Percentiles rank a stretch among this genome's conserved stretches.
These are phyloP conservation scores for Biston stratarius DNA, from an alignment of 2,888 invertebrate species.

Conservation along the genomic window DNA sequence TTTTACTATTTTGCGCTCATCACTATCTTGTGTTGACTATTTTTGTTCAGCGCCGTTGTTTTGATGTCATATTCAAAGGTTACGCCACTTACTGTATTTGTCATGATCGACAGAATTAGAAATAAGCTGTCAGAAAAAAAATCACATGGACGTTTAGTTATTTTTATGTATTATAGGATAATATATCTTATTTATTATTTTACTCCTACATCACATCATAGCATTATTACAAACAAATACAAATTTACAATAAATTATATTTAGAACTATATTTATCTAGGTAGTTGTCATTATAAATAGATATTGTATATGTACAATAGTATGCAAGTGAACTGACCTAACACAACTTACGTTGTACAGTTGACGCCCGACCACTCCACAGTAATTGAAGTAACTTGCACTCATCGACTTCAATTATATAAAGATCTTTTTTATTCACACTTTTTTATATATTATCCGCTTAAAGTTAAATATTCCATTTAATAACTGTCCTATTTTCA, in stretches of 20 bases:
- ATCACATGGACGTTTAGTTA: neutral
- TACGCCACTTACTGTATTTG: too few species aligned
- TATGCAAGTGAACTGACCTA: conserved; percentile 20
- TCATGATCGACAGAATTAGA: too few species aligned
- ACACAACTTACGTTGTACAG: conserved; percentile 6
- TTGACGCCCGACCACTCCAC: neutral
- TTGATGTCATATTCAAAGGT: too few species aligned
- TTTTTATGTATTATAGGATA: too few species aligned
- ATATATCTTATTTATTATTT: neutral
- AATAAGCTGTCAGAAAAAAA: too few species aligned
- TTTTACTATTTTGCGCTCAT: neutral
- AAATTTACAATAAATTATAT: neutral
- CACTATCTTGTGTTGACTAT: too few species aligned
- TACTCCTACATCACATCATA: neutral
- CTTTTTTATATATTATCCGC: neutral
- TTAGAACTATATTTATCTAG: neutral
- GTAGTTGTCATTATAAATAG: neutral
- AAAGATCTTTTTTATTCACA: neutral
- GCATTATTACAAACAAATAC: neutral
- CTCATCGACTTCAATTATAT: neutral
- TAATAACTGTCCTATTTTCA: neutral
- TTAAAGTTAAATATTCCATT: neutral
- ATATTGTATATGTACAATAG: neutral
- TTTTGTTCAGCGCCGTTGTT: too few species aligned
- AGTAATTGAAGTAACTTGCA: neutral